These are phyloP conservation scores for Arge pagana DNA, from an alignment of 2,888 invertebrate species.

Conservation along the genomic window DNA sequence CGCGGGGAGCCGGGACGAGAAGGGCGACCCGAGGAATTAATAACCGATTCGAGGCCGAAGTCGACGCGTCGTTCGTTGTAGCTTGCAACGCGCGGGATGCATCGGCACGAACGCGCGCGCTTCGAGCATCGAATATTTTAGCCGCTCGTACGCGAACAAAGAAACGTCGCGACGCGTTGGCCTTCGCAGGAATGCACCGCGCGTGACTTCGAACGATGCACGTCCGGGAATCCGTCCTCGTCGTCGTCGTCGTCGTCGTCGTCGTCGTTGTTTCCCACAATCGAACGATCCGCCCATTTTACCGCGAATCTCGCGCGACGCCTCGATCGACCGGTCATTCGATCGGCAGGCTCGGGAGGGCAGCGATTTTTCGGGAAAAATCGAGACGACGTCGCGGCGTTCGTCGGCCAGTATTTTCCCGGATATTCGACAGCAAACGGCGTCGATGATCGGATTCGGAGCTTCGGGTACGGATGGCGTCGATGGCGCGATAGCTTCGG, in stretches of 20 bases:
- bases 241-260: background rate
- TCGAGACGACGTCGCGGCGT: slow-evolving; percentile 8
- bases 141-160: background rate
- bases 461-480: slow-evolving; percentile 1
- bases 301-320: background rate
- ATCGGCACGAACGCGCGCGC: slow-evolving; percentile 4
- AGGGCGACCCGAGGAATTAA: too few relatives aligned
- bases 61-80: too few relatives aligned
- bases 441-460: too few relatives aligned
- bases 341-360: too few relatives aligned
- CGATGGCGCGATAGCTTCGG: slow-evolving; percentile 18
- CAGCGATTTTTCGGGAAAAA: too few relatives aligned
- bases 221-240: slow-evolving; percentile 5
- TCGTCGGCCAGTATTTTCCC: slow-evolving; percentile 1
- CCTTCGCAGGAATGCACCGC: slow-evolving; percentile 19
- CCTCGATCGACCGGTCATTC: too few relatives aligned
- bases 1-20: too few relatives aligned
- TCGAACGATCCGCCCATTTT: background rate
- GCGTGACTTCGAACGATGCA: slow-evolving; percentile 6
- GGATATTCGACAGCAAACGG: slow-evolving; percentile 25
- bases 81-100: background rate
- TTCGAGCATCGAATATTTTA: background rate
- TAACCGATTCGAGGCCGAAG: too few relatives aligned
- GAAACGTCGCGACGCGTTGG: background rate
- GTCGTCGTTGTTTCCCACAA: slow-evolving; percentile 9